phyloP scores from a whole-genome alignment of 37 sponge, comb jelly and placozoan species.

The Chondrilla cf. caribensis region DNA sequence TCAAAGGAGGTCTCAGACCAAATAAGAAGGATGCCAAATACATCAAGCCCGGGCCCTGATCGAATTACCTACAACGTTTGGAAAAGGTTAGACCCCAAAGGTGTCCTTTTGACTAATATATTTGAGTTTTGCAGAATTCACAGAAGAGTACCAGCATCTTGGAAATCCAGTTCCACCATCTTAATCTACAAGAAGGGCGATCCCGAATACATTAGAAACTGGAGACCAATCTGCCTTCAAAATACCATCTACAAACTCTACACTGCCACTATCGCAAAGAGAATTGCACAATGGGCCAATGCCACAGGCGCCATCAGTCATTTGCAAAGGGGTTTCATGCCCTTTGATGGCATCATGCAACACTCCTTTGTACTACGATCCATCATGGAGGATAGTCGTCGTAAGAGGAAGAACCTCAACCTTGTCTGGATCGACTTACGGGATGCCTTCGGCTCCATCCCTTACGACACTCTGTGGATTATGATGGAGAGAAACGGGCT shows the following conservation, averaged over 20 bases:
- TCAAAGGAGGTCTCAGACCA: background rate
- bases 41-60: background rate
- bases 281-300: slow-evolving; percentile 40
- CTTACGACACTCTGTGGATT: slow-evolving; percentile 1
- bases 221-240: slow-evolving; percentile 56
- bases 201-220: background rate
- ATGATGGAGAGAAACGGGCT: slow-evolving; percentile 25
- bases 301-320: background rate
- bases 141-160: slow-evolving; percentile 1
- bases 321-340: slow-evolving; percentile 39
- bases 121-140: slow-evolving; percentile 17
- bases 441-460: slow-evolving; percentile 51
- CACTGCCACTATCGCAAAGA: slow-evolving; percentile 33
- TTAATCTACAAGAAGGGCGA: slow-evolving; percentile 49
- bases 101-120: background rate
- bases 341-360: slow-evolving; percentile 38
- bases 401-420: slow-evolving; percentile 25
- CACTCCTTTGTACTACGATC: slow-evolving; percentile 33
- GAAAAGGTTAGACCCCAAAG: background rate
- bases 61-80: slow-evolving; percentile 31
- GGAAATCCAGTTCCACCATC: slow-evolving; percentile 47
- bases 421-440: slow-evolving; percentile 44
- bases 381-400: slow-evolving; percentile 16
- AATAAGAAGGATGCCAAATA: background rate
- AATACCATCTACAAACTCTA: slow-evolving; percentile 47